phyloP scores from a whole-genome alignment of 53 echinoderm and acorn worm genomes.

The Temnopleurus reevesii region DNA sequence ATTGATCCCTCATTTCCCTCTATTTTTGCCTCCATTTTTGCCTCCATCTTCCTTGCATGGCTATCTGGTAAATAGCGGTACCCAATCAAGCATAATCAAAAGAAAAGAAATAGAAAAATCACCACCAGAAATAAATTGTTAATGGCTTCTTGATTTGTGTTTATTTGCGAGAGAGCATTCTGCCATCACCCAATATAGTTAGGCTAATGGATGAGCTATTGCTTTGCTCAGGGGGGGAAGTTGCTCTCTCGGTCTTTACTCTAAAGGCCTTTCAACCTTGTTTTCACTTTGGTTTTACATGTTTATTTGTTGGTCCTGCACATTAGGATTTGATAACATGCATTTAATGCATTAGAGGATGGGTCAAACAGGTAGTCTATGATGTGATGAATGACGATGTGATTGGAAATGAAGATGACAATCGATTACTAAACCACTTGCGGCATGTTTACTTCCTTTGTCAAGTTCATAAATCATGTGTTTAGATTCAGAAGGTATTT shows the following conservation, averaged over 20 bases:
- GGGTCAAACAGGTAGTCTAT: background rate
- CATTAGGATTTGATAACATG: background rate
- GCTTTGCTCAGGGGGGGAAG: background rate
- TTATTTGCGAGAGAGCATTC: constrained; percentile 23
- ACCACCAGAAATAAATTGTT: constrained; percentile 14
- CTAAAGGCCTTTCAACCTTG: background rate
- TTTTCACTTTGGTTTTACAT: background rate
- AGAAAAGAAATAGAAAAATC: background rate
- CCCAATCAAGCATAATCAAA: background rate
- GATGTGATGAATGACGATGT: background rate
- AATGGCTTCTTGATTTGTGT: constrained; percentile 42
- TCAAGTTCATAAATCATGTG: background rate
- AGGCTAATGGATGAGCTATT: background rate
- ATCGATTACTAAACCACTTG: background rate
- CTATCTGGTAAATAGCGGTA: background rate
- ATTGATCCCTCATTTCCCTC: too few relatives aligned
- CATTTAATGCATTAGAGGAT: background rate
- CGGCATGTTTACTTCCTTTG: background rate
- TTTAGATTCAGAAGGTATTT: too few relatives aligned
- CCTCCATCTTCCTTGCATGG: background rate
- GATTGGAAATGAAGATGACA: background rate
- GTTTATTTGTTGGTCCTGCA: background rate
- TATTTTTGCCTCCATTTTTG: too few relatives aligned
- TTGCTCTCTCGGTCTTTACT: background rate
- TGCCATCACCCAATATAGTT: background rate